Base-by-base conservation (phyloP, 1,140 invertebrate genomes). In the Dendroctonus ponderosae region DNA sequence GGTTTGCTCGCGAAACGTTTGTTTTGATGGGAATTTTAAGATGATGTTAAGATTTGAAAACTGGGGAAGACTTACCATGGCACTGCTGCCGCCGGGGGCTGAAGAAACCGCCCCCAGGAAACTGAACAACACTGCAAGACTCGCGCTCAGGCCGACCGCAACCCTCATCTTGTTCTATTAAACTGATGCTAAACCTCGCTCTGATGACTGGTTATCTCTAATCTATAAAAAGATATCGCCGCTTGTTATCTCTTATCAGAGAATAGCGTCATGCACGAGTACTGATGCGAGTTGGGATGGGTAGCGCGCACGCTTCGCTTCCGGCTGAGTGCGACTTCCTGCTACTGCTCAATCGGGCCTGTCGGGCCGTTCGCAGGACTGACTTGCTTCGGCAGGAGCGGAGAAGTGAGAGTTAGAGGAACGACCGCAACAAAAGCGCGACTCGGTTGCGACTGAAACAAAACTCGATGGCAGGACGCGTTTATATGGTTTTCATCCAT, bases 401-500 rank as follows among this genome's bases (percentile, higher is more conserved):
- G 48, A 49, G 40, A 61, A 48, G 59, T 48, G 50, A 48, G 11
- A 40, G 26, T 46, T 37, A 61, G 39, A 49, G n/a, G n/a, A 40
- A 26, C 26, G 26, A 26, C 26, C 26, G 26, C 26, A 3, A 26
- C 26, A 26, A 26, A 2, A 3, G 26, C 46, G 48, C 59, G 59
- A 50, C 40, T 61, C 48, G 59, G 40, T 49, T 37, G 15, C 46
- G 59, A 61, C 59, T 61, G 59, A 61, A 59, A 61, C 59, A 40
- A 26, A 15, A 49, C 15, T 61, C 48, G n/a, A 6, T 51, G 14
- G 46, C 59, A 61, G 59, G 46, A 61, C 46, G 38, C 39, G 46
- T 61, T 61, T 61, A 61, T 61, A 61, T 61, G 46, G 59, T 38
- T 61, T 61, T 48, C 46, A 61, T 61, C 59, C 9, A 6, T 11